These are phyloP conservation scores for Tubulanus polymorphus DNA, from an alignment of 2,888 invertebrate genomes.

Conservation along the genomic window DNA sequence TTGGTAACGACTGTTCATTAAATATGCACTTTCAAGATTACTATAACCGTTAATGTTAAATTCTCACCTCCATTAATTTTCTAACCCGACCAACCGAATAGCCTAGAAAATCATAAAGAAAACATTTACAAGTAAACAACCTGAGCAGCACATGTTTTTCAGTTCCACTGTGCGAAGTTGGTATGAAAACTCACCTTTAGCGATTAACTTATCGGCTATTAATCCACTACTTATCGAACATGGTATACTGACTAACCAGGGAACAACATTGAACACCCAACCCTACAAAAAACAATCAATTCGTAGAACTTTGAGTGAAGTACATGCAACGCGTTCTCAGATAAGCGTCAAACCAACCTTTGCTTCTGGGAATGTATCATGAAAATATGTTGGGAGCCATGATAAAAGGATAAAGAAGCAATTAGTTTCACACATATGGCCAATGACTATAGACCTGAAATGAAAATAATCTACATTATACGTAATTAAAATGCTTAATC, in stretches of 20 bases:
- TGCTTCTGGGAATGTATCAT: neutral
- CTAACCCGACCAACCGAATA: constrained; percentile 54
- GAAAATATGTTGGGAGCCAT: constrained; percentile 4
- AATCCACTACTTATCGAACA: constrained; percentile 64
- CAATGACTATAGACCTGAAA: constrained; percentile 54
- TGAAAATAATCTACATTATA: too few relatives aligned
- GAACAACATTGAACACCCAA: constrained; percentile 70
- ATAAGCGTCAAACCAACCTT: neutral
- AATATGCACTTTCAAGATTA: too few relatives aligned
- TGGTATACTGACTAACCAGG: constrained; percentile 65
- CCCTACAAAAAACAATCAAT: constrained; percentile 57
- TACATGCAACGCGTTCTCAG: neutral
- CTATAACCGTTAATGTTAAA: too few relatives aligned
- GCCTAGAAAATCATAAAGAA: constrained; percentile 31
- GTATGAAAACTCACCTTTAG: constrained; percentile 30
- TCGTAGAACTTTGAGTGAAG: too few relatives aligned
- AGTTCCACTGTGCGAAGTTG: neutral
- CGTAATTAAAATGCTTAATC: neutral
- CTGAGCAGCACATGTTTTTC: neutral
- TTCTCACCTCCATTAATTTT: constrained; percentile 55
- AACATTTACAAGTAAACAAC: neutral
- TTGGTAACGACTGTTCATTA: too few relatives aligned
- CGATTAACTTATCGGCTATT: constrained; percentile 61
- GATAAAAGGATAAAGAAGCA: neutral
- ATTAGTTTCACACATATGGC: constrained; percentile 53